phyloP scores from a whole-genome alignment of 2,888 invertebrate species.

The Phyllotreta cruciferae region DNA sequence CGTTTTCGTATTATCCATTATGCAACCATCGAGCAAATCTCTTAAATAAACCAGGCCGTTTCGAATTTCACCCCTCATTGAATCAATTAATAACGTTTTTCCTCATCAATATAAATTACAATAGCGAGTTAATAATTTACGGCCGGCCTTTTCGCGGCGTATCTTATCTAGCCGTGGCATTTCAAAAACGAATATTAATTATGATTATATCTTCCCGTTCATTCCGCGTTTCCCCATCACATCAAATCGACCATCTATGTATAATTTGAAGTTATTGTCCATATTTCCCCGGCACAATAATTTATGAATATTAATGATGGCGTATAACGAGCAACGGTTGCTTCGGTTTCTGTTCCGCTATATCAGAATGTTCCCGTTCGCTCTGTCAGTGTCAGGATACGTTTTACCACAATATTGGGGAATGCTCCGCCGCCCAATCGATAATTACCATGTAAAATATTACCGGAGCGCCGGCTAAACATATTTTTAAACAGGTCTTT shows the following conservation, averaged over 20 bases:
- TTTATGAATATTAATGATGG: constrained; percentile 55
- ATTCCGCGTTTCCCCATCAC: constrained; percentile 39
- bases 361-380: no score
- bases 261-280: constrained; percentile 57
- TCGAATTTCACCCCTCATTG: no score
- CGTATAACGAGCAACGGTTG: constrained; percentile 10
- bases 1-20: no score
- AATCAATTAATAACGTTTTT: constrained; percentile 3
- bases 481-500: no score
- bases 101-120: constrained; percentile 2
- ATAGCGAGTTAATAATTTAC: constrained; percentile 1
- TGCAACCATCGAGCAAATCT: no score
- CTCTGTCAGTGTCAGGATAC: constrained; percentile 25
- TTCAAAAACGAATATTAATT: constrained; percentile 46
- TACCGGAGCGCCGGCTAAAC: no score
- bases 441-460: no score
- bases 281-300: constrained; percentile 53
- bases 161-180: constrained; percentile 24
- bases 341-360: no score
- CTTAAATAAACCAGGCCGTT: no score
- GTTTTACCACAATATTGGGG: background rate
- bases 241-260: constrained; percentile 45
- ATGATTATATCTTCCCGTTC: constrained; percentile 47
- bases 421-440: no score
- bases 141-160: background rate